Conservation (phyloP, 2,888 invertebrate genomes). For the Trachelus tabidus region DNA sequence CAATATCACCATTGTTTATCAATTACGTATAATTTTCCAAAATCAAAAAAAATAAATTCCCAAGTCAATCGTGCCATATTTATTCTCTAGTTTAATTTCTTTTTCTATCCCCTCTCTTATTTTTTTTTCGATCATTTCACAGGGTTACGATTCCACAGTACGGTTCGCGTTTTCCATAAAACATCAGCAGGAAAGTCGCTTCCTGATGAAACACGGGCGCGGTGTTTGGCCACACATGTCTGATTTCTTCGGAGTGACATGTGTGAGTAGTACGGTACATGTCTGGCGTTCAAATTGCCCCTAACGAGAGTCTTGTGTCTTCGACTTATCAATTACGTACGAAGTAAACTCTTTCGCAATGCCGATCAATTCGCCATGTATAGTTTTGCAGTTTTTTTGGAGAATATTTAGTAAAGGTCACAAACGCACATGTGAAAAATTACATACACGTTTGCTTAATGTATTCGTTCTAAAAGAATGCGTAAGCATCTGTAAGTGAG, state of each 20-base stretch:
- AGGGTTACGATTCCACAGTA: background rate
- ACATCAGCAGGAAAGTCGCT: conserved; percentile 46
- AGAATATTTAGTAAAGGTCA: background rate
- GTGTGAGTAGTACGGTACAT: conserved; percentile 32
- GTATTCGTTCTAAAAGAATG: background rate
- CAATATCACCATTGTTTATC: background rate
- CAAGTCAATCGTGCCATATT: background rate
- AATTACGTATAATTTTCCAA: background rate
- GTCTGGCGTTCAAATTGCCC: conserved; percentile 44
- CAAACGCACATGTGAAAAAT: background rate
- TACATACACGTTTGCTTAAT: background rate
- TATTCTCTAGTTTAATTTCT: background rate
- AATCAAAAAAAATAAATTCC: background rate
- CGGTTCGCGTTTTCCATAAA: conserved; percentile 45
- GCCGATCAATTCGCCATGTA: background rate
- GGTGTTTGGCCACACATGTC: background rate
- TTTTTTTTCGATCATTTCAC: background rate
- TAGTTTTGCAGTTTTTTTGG: background rate
- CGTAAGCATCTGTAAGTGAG: background rate
- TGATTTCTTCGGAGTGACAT: background rate
- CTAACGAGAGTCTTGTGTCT: conserved; percentile 30
- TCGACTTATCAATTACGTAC: conserved; percentile 27
- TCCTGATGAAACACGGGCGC: conserved; percentile 31
- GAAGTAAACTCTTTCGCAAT: conserved; percentile 17
- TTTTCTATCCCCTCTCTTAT: background rate